Evolutionary conservation across 2,113 vertebrate genomes (phyloP), one percentile per base, ranked within the genome.

Genomic region (Serranochromis macrocephalus): DNA sequence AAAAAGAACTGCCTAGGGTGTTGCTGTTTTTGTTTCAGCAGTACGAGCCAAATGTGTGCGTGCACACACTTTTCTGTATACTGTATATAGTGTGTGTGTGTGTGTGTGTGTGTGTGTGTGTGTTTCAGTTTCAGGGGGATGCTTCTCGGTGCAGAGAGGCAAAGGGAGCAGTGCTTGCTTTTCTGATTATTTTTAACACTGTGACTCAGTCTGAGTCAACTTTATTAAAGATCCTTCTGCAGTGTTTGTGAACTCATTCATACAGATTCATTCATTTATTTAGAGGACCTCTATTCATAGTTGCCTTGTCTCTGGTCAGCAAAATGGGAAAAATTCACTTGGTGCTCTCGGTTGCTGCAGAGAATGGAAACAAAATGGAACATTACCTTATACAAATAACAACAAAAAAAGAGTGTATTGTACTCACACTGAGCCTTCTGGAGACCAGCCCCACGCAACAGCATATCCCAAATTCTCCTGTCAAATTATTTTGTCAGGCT

Each of bases 151-250:
- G 73, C 58, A 89, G 85, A 80, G 85, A 83, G 53, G 82, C 53
- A 49, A 85, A 86, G 47, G 54, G 49, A 89, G 80, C 87, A 61
- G 84, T 38, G 45, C 85, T 89, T 80, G 81, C 84, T 85, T 92
- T 90, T 3, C 13, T 80, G 83, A 91, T 88, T 94, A 92, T 94
- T 94, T 93, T 94, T 92, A 94, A 91, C 85, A 61, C 85, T 45
- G 51, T 93, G 93, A 94, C 90, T 94, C 93, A 93, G 87, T n/a
- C 82, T 92, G 84, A 92, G 81, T 94, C 92, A 94, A 92, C 66
- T 92, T 89, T 92, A 91, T 93, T 73, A 85, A 87, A 90, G 85
- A 86, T 87, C 79, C 55, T 55, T 82, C 82, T 87, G 88, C 81
- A 4, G 84, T 90, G 81, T 91, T 90, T 92, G 83, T 85, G 58